Base-by-base conservation (phyloP, 2,797 vertebrate genomes). In the Clarias laeviceps region DNA sequence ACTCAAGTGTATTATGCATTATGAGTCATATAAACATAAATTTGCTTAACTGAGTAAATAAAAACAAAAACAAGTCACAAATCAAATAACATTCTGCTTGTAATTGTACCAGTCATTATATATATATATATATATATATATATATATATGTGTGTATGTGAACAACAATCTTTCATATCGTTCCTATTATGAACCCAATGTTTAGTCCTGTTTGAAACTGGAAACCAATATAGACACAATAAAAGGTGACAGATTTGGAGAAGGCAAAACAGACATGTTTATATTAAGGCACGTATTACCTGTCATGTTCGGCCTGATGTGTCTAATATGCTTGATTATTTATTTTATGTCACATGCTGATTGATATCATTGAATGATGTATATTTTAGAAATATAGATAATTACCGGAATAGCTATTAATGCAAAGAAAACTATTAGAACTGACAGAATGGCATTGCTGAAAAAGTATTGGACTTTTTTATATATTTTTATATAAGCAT, bases 41-140 rank as follows among this genome's bases (percentile, higher is more conserved):
- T 80, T 77, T 27, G 17, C 89, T 54, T 88, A 68, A 61, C 2
- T 65, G 50, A 69, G 76, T 77, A 61, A 80, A 66, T 56, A 65
- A 85, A 84, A 84, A 64, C 56, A 79, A 74, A 86, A 7, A 87
- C 82, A 89, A 91, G 65, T 37, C 84, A 62, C 87, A 87, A 91
- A 92, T 91, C 93, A 91, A 93, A 82, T 65, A 57, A 40, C 32
- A 45, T 59, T 37, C 59, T 8, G 34, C 64, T 61, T 69, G 64
- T 79, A 65, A 15, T 61, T 79, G 57, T 62, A 61, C 57, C 57
- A 40, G n/a, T 37, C 22, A n/a, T 1, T 45, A 37, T 37, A 4
- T 34, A 4, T 34, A 4, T 65, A 29, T 80, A 50, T 20, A 29
- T 0, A 34, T 34, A 34, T 34, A 34, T 34, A 37, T 37, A 37